These are phyloP conservation scores for Dolomedes plantarius DNA, from an alignment of 2,888 invertebrate species.

Conservation along the genomic window DNA sequence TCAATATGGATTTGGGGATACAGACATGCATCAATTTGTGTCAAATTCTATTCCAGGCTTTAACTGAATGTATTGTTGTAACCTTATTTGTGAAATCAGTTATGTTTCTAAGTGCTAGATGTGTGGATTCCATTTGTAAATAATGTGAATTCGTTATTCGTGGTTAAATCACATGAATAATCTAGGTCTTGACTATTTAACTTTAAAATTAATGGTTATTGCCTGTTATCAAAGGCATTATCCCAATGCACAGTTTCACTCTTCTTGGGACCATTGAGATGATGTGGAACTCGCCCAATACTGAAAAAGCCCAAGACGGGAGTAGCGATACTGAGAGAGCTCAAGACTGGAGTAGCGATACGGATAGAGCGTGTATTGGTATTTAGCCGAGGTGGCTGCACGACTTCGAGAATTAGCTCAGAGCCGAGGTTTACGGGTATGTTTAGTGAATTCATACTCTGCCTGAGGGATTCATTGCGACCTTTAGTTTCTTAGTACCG, in stretches of 20 bases:
- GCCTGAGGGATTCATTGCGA: too few species aligned
- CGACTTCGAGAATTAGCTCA: too few species aligned
- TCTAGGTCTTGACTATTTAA: constrained; percentile 61
- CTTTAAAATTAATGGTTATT: constrained; percentile 25
- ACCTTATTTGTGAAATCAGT: constrained; percentile 52
- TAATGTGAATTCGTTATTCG: constrained; percentile 70
- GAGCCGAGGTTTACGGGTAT: too few species aligned
- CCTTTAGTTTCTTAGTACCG: too few species aligned
- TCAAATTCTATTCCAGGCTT: constrained; percentile 69
- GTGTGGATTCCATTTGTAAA: constrained; percentile 72
- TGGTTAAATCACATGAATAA: constrained; percentile 68
- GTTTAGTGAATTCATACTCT: too few species aligned
- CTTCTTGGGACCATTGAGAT: constrained; percentile 68
- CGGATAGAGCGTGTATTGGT: too few species aligned
- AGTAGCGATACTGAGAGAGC: too few species aligned
- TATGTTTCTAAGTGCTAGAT: constrained; percentile 70
- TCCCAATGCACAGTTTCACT: constrained; percentile 63
- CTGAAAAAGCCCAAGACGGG: too few species aligned
- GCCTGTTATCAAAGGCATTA: constrained; percentile 47
- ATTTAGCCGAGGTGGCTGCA: too few species aligned
- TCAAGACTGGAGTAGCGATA: too few species aligned
- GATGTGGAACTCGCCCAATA: constrained; percentile 69
- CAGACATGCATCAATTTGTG: constrained; percentile 58
- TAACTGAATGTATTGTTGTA: constrained; percentile 69
- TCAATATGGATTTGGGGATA: constrained; percentile 27